Percentiles rank a stretch among this genome's conserved stretches.
Conservation (phyloP, 2,888 invertebrate genomes). For the Drosophila pseudotalamancana region DNA sequence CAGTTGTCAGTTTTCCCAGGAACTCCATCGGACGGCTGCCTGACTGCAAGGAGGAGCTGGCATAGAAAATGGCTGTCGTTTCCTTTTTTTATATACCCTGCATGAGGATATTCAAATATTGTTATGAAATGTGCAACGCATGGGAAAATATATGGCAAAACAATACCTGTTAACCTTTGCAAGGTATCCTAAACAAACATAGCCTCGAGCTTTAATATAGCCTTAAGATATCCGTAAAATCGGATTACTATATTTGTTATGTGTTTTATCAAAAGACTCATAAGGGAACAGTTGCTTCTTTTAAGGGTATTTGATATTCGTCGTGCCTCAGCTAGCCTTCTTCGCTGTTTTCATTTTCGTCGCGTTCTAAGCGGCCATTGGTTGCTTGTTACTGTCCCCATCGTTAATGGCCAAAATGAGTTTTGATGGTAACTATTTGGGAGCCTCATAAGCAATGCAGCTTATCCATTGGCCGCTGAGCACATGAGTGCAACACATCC, state of each 20-base stretch:
- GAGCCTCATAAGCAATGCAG: slow-evolving; percentile 32
- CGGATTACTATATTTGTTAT: too few relatives aligned
- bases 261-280: not conserved
- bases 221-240: too few relatives aligned
- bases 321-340: not conserved
- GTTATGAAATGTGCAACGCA: not conserved
- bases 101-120: not conserved
- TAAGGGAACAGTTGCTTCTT: not conserved
- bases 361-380: slow-evolving; percentile 14
- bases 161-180: too few relatives aligned
- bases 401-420: slow-evolving; percentile 63
- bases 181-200: too few relatives aligned
- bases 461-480: slow-evolving; percentile 27
- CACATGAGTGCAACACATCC: slow-evolving; percentile 2
- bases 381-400: slow-evolving; percentile 29
- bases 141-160: too few relatives aligned
- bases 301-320: not conserved
- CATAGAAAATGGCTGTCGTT: slow-evolving; percentile 64
- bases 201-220: too few relatives aligned
- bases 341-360: slow-evolving; percentile 8
- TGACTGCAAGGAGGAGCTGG: slow-evolving; percentile 28
- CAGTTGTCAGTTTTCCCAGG: slow-evolving; percentile 72
- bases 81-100: slow-evolving; percentile 32
- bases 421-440: slow-evolving; percentile 61
- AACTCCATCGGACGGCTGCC: slow-evolving; percentile 1